Conservation (phyloP, 53 echinoderm and acorn worm species). For the Temnopleurus reevesii region DNA sequence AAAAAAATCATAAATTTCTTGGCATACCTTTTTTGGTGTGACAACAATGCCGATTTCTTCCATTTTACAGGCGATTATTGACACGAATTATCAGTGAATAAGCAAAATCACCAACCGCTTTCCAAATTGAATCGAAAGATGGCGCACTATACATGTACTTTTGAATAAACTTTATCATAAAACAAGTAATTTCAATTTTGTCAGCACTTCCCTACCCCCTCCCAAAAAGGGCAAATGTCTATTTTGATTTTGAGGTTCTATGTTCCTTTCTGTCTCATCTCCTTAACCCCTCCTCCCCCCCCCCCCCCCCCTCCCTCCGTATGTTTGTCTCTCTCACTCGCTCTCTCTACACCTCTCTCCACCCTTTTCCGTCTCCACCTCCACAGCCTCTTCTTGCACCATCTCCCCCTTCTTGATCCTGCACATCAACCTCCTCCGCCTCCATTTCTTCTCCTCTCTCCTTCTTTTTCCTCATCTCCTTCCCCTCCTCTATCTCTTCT, state of each 20-base stretch:
- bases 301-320: neutral
- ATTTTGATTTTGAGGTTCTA: neutral
- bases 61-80: neutral
- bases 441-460: too few species aligned
- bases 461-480: neutral
- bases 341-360: neutral
- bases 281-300: neutral
- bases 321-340: neutral
- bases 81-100: neutral
- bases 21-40: neutral
- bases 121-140: neutral
- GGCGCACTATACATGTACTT: neutral
- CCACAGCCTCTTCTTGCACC: neutral
- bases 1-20: neutral
- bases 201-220: too few species aligned
- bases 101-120: neutral
- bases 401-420: neutral
- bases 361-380: neutral
- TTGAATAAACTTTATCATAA: too few species aligned
- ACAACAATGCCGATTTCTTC: constrained; percentile 51
- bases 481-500: neutral
- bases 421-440: neutral
- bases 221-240: too few species aligned
- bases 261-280: neutral
- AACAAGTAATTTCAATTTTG: too few species aligned